Evolutionary conservation across 2,113 vertebrate species (phyloP).

Genomic region (Platysteira castanea): DNA sequence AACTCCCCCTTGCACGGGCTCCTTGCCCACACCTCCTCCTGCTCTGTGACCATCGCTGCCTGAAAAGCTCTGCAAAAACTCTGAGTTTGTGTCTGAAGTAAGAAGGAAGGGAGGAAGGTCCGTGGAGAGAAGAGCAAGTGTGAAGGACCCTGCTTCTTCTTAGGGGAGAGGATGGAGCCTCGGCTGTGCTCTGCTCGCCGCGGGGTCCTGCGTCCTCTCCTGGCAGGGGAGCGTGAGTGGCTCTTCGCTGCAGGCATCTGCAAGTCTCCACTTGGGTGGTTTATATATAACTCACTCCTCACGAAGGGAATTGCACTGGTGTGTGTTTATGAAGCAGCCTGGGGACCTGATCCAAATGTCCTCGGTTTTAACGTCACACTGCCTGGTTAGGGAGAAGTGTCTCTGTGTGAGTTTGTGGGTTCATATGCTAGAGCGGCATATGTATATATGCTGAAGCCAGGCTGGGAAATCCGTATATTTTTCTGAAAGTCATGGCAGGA

Average conservation of each 20-base stretch:
- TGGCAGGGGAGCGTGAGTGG: not conserved
- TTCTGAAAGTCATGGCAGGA: not conserved
- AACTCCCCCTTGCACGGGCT: not conserved
- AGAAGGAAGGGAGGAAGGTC: not conserved
- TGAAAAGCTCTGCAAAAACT: not conserved
- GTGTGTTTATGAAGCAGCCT: not conserved
- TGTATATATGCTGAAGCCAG: not conserved
- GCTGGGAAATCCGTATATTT: not conserved
- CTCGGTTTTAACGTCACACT: not conserved
- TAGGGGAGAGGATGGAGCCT: not conserved
- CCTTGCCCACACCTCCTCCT: not conserved
- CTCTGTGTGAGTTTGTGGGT: not conserved
- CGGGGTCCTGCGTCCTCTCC: not conserved
- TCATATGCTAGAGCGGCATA: not conserved
- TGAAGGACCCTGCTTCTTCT: not conserved
- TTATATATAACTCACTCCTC: not conserved
- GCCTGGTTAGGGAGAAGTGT: not conserved
- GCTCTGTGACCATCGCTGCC: not conserved
- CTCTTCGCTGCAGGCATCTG: not conserved
- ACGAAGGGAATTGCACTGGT: not conserved
- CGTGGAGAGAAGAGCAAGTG: not conserved
- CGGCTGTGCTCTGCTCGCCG: not conserved
- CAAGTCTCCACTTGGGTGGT: not conserved
- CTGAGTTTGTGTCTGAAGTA: not conserved
- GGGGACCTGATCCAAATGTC: slow-evolving; percentile 11